Evolutionary conservation across 2,888 invertebrate species (phyloP), one percentile per base, ranked within the genome.

Genomic region (Synergus japonicus): DNA sequence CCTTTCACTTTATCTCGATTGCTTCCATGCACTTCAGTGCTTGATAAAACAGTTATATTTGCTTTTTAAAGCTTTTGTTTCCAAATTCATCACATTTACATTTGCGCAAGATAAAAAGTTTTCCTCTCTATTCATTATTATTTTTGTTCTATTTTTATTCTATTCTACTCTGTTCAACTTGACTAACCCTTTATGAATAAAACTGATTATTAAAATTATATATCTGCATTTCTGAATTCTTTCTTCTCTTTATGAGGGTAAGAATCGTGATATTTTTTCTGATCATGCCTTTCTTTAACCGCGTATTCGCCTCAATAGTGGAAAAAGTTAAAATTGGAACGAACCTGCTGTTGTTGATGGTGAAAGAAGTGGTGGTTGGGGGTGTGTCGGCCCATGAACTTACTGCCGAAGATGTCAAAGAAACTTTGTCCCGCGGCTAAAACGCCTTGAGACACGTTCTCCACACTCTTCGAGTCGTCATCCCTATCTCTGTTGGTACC

Each of bases 361-460:
- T 92, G 90, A 85, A 91, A 91, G 85, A 91, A 90, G 84, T 90
- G 89, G 83, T 91, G 91, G 73, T 90, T 91, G 77, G 91, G 90
- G 79, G 90, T 91, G 83, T 90, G 90, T 83, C 90, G 88, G 78
- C 89, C 88, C 88, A 91, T 90, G 84, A 90, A 89, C 87, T 90
- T 92, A 81, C 89, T 87, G 85, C 91, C 90, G 88, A 92, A 91
- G 83, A 91, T 89, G 82, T 92, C 92, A 82, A 92, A 85, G 73
- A 92, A 89, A 81, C 91, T 92, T 83, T 92, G 92, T 85, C 90
- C 89, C 67, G 91, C 91, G 76, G 91, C 89, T 77, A 90, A 73
- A 58, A 86, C 87, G 76, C 89, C 87, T 76, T 90, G 88, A 82
- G 91, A 90, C 63, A 90, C 84, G 86, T 90, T 91, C 81, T 91